Percentiles rank a stretch among this genome's conserved stretches.
phyloP scores from a whole-genome alignment of 2,113 vertebrate genomes.

The Thymallus thymallus region DNA sequence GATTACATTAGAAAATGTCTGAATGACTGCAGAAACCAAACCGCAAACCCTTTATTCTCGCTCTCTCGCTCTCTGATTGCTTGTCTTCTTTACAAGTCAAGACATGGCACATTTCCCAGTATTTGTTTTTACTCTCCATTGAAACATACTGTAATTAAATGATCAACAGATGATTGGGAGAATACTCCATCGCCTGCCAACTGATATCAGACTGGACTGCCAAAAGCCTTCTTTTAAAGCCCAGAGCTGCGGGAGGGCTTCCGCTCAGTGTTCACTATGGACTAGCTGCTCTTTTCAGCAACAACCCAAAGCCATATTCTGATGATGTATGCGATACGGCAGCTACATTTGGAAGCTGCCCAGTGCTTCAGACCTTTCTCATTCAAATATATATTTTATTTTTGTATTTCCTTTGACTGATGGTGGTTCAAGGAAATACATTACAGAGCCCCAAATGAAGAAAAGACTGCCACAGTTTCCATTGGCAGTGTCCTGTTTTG shows the following conservation, averaged over 20 bases:
- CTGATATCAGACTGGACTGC: constrained; percentile 49
- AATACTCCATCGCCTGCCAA: constrained; percentile 50
- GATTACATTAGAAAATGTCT: too few species aligned
- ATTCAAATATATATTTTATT: background rate
- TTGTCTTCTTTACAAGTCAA: background rate
- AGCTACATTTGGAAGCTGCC: background rate
- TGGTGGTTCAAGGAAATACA: too few species aligned
- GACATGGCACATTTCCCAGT: background rate
- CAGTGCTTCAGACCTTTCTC: background rate
- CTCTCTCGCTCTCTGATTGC: background rate
- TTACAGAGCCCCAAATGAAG: too few species aligned
- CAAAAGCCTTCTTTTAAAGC: constrained; percentile 53
- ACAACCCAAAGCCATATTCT: background rate
- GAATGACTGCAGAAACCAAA: too few species aligned
- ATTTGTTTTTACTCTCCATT: constrained; percentile 27
- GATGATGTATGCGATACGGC: background rate
- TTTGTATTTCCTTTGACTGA: too few species aligned
- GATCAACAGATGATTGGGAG: constrained; percentile 62
- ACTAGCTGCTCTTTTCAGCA: background rate
- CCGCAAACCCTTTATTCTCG: too few species aligned
- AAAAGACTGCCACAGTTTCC: too few species aligned
- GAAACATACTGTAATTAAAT: constrained; percentile 64
- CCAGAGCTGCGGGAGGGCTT: constrained; percentile 29
- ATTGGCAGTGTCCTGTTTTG: background rate
- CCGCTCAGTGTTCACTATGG: constrained; percentile 1